Conservation (phyloP, 2,797 vertebrate genomes). For the Hybognathus amarus region DNA sequence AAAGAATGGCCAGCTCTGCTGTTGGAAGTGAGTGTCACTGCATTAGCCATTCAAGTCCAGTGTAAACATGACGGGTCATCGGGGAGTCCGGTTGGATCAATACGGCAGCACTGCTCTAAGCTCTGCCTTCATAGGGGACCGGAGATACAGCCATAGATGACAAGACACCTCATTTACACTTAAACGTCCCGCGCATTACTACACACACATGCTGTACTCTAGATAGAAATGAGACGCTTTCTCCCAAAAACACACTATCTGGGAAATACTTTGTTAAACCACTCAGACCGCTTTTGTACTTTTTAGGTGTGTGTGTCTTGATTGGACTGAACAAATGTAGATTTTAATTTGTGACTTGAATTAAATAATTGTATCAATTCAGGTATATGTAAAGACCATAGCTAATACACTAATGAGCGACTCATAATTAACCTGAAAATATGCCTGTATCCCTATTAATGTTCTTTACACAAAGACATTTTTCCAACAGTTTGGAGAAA, state of each 20-base stretch:
- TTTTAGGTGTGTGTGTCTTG: too few relatives aligned
- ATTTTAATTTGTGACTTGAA: too few relatives aligned
- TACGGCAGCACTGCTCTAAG: conserved; percentile 36
- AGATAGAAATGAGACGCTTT: neutral
- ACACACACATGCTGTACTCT: neutral
- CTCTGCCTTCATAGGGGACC: conserved; percentile 10
- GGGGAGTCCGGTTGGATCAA: conserved; percentile 47
- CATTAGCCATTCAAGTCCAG: conserved; percentile 57
- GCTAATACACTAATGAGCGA: too few relatives aligned
- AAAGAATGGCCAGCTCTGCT: neutral
- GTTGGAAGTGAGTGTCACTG: conserved; percentile 41
- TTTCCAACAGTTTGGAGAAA: too few relatives aligned
- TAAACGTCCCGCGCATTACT: neutral
- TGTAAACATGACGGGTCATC: conserved; percentile 56
- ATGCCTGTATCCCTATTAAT: too few relatives aligned
- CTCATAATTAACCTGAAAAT: too few relatives aligned
- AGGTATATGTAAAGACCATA: too few relatives aligned
- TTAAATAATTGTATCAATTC: too few relatives aligned
- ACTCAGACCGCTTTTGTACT: too few relatives aligned
- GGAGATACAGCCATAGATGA: conserved; percentile 26
- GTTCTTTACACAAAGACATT: too few relatives aligned
- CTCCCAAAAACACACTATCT: neutral
- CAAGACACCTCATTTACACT: neutral
- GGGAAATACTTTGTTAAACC: neutral
- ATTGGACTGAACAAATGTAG: too few relatives aligned